Evolutionary conservation across 1,140 invertebrate species (phyloP).

Genomic region (Dreissena rostriformis): DNA sequence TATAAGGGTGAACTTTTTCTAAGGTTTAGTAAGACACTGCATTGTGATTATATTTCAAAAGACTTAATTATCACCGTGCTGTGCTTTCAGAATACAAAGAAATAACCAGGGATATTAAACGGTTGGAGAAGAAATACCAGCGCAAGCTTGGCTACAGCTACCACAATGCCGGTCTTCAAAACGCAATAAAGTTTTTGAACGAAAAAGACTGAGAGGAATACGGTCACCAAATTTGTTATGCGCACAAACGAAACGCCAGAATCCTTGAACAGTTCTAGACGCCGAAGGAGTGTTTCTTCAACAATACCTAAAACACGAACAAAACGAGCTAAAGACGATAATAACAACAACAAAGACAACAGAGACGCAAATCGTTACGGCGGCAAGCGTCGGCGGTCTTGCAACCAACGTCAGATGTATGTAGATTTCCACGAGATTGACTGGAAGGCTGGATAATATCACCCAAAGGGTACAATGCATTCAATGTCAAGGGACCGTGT

Average conservation of each 20-base stretch:
- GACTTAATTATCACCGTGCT: no score
- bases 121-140: conserved; percentile 48
- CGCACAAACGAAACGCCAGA: conserved; percentile 33
- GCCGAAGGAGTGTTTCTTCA: conserved; percentile 27
- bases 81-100: conserved; percentile 14
- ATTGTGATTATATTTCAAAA: no score
- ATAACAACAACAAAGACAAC: conserved; percentile 60
- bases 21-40: no score
- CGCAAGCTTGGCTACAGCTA: conserved; percentile 33
- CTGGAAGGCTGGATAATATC: conserved; percentile 84
- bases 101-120: conserved; percentile 71
- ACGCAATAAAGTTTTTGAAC: conserved; percentile 70
- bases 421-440: conserved; percentile 86
- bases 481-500: conserved; percentile 86
- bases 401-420: conserved; percentile 80
- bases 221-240: conserved; percentile 57
- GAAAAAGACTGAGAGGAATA: conserved; percentile 67
- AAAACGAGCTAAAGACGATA: conserved; percentile 34
- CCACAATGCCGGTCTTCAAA: conserved; percentile 57
- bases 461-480: conserved; percentile 86
- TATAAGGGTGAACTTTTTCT: no score
- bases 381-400: conserved; percentile 69
- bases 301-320: conserved; percentile 20
- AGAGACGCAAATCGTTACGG: conserved; percentile 64
- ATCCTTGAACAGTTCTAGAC: conserved; percentile 23